Evolutionary conservation across 2,797 vertebrate species (phyloP).

Genomic region (Tragelaphus eurycerus): DNA sequence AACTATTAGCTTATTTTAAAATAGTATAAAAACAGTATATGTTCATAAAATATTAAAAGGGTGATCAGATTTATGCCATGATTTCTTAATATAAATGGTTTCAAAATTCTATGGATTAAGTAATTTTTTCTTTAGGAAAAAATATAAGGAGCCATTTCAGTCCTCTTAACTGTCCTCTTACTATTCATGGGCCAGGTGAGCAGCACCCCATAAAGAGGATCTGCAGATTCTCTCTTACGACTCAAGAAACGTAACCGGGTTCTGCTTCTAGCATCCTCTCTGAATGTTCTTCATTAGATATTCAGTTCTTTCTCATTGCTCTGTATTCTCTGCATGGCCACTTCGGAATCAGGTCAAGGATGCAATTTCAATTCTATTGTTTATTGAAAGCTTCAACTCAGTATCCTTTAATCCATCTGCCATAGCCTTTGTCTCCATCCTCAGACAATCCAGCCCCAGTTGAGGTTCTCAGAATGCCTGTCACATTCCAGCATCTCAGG

Average conservation of each 20-base stretch:
- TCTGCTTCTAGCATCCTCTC: not conserved
- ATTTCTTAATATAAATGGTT: not conserved
- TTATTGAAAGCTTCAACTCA: not conserved
- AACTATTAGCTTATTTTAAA: not conserved
- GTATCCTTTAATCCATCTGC: not conserved
- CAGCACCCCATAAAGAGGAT: not conserved
- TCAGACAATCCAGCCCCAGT: too few relatives aligned
- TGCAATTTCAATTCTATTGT: not conserved
- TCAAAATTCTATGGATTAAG: not conserved
- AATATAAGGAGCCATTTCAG: not conserved
- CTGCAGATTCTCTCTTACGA: not conserved
- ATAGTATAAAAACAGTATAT: not conserved
- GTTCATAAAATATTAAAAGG: not conserved
- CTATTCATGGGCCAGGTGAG: not conserved
- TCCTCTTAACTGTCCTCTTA: not conserved
- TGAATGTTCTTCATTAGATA: not conserved
- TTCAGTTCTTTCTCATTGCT: not conserved
- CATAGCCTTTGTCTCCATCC: fast-evolving
- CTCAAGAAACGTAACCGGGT: not conserved
- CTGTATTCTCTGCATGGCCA: not conserved
- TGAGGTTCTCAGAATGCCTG: not conserved
- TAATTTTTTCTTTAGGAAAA: not conserved
- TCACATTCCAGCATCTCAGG: not conserved
- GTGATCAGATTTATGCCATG: not conserved
- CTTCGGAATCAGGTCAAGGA: not conserved